These are phyloP conservation scores for Pseudanteris insignis DNA, from an alignment of 2,888 invertebrate genomes.

Conservation along the genomic window DNA sequence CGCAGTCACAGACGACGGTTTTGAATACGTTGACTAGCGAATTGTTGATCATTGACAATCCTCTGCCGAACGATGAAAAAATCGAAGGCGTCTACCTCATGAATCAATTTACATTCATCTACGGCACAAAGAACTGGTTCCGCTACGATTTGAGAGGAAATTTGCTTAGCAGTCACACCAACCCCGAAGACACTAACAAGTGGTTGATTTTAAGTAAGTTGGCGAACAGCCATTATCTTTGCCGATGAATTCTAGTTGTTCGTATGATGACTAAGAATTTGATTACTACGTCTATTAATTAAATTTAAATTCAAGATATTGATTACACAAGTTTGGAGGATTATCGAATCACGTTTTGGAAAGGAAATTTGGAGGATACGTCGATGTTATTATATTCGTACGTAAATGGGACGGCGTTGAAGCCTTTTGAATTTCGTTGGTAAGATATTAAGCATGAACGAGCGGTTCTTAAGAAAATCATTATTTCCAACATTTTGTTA, in stretches of 20 bases:
- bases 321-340: constrained; percentile 77
- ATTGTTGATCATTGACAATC: constrained; percentile 86
- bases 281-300: constrained; percentile 7
- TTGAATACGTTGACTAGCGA: constrained; percentile 95
- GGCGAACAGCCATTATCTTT: no score
- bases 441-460: no score
- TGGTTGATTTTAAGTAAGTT: constrained; percentile 81
- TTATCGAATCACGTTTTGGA: constrained; percentile 82
- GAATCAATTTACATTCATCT: constrained; percentile 79
- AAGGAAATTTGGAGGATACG: constrained; percentile 81
- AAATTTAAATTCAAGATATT: constrained; percentile 68
- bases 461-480: no score
- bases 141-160: constrained; percentile 83
- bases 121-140: constrained; percentile 80
- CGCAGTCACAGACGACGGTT: constrained; percentile 78
- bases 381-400: constrained; percentile 75
- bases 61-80: constrained; percentile 74
- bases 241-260: no score
- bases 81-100: constrained; percentile 75
- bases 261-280: background rate
- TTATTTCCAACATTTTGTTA: no score
- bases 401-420: constrained; percentile 68
- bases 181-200: constrained; percentile 70
- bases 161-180: constrained; percentile 71
- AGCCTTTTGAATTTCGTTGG: constrained; percentile 72